Base-by-base conservation (phyloP, 2,888 invertebrate genomes). In the Leptura quadrifasciata region DNA sequence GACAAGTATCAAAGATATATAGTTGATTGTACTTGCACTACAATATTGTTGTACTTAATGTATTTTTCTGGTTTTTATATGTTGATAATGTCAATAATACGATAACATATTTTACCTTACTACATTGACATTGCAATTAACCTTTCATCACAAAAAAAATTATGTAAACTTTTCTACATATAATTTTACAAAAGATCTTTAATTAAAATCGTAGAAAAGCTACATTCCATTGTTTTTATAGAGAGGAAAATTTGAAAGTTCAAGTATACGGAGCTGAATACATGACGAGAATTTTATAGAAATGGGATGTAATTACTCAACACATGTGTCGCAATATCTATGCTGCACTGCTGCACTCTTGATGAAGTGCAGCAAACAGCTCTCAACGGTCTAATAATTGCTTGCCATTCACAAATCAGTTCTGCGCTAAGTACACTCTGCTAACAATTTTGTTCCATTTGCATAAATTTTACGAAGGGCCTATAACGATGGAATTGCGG, bases 291-390 rank as follows among this genome's bases (percentile, higher is more conserved):
- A 47, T 47, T 47, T 47, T 47, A n/a, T 47, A 47, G 47, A n/a
- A 47, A 47, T 47, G 15, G 3, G 47, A 47, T 47, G 47, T 47
- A 47, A 47, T 47, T 47, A 47, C 47, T 47, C 47, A n/a, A 47
- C 47, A 47, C 47, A 47, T 47, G n/a, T n/a, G 47, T n/a, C 47
- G n/a, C 47, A 47, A 47, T 39, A 2, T 47, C 47, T 6, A 15
- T 47, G 47, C n/a, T 47, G 47, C n/a, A 47, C 47, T 47, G 47
- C n/a, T 47, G 47, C n/a, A 47, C 47, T 47, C 47, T 47, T 47
- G 47, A 47, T 47, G 47, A 47, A 47, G 47, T 47, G 17, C 47
- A n/a, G 5, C 47, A 47, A 47, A n/a, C 15, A 47, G 47, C 47
- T 15, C 47, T 47, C 47, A 47, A 47, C 47, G 47, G 47, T n/a